A percentile compares a stretch with the other conserved stretches of the same genome.
Conservation (phyloP, 2,113 vertebrate species). For the Melanerpes aurifrons region DNA sequence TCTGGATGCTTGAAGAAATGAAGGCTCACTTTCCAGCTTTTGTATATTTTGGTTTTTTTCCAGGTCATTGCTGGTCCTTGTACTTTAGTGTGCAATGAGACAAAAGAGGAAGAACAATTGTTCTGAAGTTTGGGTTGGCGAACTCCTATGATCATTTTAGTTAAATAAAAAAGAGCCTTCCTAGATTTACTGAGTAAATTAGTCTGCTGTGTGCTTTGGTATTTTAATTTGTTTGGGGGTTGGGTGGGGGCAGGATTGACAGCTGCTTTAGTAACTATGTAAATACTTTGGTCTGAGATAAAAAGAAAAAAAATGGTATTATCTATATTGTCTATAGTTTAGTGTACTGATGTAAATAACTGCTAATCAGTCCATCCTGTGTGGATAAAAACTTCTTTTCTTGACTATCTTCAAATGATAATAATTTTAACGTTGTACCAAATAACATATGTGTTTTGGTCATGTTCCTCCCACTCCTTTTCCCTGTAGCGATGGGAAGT, state of each 20-base stretch:
- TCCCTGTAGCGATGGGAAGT: slow-evolving; percentile 89
- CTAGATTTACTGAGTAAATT: background rate
- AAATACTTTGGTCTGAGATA: background rate
- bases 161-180: background rate
- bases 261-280: background rate
- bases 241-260: background rate
- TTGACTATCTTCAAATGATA: background rate
- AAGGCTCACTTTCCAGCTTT: background rate
- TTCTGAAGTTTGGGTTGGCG: background rate
- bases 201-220: background rate
- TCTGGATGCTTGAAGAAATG: background rate
- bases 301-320: background rate
- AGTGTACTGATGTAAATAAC: background rate
- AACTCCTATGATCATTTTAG: background rate
- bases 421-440: background rate
- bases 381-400: background rate
- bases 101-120: background rate
- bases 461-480: background rate
- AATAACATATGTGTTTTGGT: background rate
- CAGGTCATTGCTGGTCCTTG: background rate
- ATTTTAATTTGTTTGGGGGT: background rate
- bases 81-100: background rate
- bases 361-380: background rate
- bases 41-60: background rate
- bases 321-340: background rate